phyloP scores from a whole-genome alignment of 1,140 invertebrate genomes.

The Zaprionus vittiger region DNA sequence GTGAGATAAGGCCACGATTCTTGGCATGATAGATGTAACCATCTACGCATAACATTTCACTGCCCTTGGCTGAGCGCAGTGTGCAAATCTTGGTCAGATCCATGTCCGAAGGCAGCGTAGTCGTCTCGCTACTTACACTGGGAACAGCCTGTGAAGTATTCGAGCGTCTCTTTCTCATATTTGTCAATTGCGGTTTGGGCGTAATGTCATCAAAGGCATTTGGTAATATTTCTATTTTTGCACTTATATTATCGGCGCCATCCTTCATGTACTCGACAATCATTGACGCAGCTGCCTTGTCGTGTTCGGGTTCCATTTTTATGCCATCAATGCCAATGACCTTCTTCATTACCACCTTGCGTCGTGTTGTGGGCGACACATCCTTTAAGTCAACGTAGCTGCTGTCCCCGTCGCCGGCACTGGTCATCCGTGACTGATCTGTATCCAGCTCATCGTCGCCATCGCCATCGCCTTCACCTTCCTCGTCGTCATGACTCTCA shows the following conservation, averaged over 20 bases:
- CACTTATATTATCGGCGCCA: conserved; percentile 63
- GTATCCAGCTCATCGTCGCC: conserved; percentile 20
- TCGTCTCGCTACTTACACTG: background rate
- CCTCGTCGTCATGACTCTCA: conserved; percentile 41
- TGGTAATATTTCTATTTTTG: conserved; percentile 63
- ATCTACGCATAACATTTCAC: conserved; percentile 76
- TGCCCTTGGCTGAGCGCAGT: conserved; percentile 75
- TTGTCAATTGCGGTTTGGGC: conserved; percentile 62
- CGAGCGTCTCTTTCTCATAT: conserved; percentile 49
- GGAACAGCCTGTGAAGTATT: conserved; percentile 7
- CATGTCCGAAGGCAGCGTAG: conserved; percentile 55
- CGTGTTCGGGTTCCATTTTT: conserved; percentile 58
- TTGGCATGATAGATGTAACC: conserved; percentile 80
- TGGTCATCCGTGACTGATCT: conserved; percentile 10
- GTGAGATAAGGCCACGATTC: conserved; percentile 70
- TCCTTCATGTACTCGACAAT: conserved; percentile 70
- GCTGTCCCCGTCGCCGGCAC: background rate
- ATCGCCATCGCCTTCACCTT: too few relatives aligned
- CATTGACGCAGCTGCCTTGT: conserved; percentile 50
- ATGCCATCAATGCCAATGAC: conserved; percentile 73
- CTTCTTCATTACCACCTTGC: conserved; percentile 62
- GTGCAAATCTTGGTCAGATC: conserved; percentile 76
- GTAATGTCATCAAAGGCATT: conserved; percentile 28
- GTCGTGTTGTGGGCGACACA: background rate
- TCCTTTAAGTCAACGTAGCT: conserved; percentile 41